Base-by-base conservation (phyloP, 2,797 vertebrate genomes). In the Salmo trutta region DNA sequence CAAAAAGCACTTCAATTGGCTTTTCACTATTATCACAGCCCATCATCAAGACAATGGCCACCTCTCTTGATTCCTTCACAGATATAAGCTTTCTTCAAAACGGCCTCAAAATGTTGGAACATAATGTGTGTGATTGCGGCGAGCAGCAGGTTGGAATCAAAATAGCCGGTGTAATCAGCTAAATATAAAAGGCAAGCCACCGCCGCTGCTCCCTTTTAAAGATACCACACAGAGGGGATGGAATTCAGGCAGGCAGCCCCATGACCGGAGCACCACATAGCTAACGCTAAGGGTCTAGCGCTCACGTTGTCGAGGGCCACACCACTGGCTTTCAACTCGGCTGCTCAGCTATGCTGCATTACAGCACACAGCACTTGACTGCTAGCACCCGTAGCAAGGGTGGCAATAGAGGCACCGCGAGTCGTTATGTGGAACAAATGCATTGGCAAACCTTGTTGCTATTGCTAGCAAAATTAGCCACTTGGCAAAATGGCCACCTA, bases 51-150 rank as follows among this genome's bases (percentile, higher is more conserved):
- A 77, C 83, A 86, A 88, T 76, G 71, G 73, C 66, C 74, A 81
- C 75, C 85, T 53, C 21, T 53, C 88, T 82, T 82, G n/a, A 81
- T 80, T 86, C 84, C 78, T 85, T 77, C 74, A 75, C 68, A 47
- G 91, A 89, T 92, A 88, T 92, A 94, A 95, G 89, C 87, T 84
- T 83, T 83, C 87, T 90, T 91, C 74, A 87, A 93, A 94, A 93
- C 87, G 84, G 82, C 87, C 85, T 83, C 83, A 82, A 82, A 89
- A 86, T 87, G 52, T 86, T 87, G 82, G 74, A 78, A 16, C 79
- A 33, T 69, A 73, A 94, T 91, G 84, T 67, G 82, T 80, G 88
- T 88, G 86, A 90, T 90, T 85, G 83, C 85, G 87, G 86, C 86
- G 73, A 88, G 79, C 87, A 88, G 84, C 77, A 74, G 84, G 89